Conservation (phyloP, 2,113 vertebrate genomes). For the Cavia porcellus region DNA sequence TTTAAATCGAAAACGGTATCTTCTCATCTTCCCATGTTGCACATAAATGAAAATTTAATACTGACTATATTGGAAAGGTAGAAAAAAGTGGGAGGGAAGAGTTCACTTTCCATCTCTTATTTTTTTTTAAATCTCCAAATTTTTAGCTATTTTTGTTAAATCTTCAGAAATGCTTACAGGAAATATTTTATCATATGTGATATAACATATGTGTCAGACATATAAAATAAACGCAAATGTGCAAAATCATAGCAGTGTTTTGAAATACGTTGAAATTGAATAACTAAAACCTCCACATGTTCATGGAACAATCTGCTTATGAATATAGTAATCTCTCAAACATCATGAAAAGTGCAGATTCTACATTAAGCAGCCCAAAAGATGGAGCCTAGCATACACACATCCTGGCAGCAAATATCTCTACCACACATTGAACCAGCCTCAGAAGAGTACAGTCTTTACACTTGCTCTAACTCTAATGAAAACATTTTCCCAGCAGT, state of each 20-base stretch:
- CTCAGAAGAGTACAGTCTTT: not conserved
- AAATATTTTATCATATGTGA: not conserved
- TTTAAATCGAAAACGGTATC: not conserved
- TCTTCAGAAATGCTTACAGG: not conserved
- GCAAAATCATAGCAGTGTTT: not conserved
- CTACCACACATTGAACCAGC: not conserved
- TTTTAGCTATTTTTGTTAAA: not conserved
- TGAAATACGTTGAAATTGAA: not conserved
- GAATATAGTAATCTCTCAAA: not conserved
- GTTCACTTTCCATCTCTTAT: not conserved
- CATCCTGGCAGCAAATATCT: not conserved
- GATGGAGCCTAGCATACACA: not conserved
- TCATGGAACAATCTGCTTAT: not conserved
- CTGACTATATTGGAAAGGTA: not conserved
- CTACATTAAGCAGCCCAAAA: not conserved
- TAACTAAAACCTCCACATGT: not conserved
- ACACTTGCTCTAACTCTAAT: not conserved
- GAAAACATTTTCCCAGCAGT: not conserved
- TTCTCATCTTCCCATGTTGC: not conserved
- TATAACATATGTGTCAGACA: not conserved
- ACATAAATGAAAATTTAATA: slow-evolving; percentile 14
- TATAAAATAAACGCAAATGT: slow-evolving; percentile 36
- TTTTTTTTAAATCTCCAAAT: not conserved
- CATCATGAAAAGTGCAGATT: not conserved
- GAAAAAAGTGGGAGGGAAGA: not conserved